A percentile compares a stretch with the other conserved stretches of the same genome.
Evolutionary conservation across 1,140 invertebrate genomes (phyloP).

Genomic region (Apis dorsata): DNA sequence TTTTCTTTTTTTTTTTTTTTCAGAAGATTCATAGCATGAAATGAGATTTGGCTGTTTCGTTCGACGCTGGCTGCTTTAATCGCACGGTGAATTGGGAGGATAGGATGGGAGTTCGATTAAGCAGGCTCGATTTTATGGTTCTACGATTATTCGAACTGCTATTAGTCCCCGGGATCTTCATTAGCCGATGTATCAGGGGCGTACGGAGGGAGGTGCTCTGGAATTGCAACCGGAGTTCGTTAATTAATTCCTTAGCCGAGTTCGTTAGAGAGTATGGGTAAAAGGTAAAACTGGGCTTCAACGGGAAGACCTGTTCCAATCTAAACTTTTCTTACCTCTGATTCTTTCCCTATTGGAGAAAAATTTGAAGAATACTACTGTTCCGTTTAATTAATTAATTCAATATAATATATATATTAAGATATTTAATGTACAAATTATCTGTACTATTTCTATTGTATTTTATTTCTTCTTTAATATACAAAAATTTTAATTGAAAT

Average conservation of each 20-base stretch:
- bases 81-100: not conserved
- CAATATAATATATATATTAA: too few species aligned
- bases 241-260: slow-evolving; percentile 23
- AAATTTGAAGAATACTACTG: too few species aligned
- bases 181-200: slow-evolving; percentile 19
- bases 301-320: not conserved
- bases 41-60: slow-evolving; percentile 21
- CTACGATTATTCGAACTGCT: slow-evolving; percentile 24
- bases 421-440: too few species aligned
- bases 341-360: not conserved
- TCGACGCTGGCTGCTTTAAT: slow-evolving; percentile 18
- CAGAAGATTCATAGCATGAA: not conserved
- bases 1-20: not conserved
- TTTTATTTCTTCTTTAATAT: too few species aligned
- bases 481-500: too few species aligned
- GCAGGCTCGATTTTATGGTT: slow-evolving; percentile 21
- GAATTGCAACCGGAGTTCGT: not conserved
- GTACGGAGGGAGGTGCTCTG: not conserved
- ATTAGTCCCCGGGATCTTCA: slow-evolving; percentile 18
- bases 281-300: not conserved
- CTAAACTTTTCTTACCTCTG: not conserved
- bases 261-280: slow-evolving; percentile 9
- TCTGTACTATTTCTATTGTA: too few species aligned
- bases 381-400: too few species aligned
- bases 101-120: not conserved